Percentiles rank a stretch among this genome's conserved stretches.
These are phyloP conservation scores for Neogale vison DNA, from an alignment of 2,113 vertebrate genomes.

Conservation along the genomic window DNA sequence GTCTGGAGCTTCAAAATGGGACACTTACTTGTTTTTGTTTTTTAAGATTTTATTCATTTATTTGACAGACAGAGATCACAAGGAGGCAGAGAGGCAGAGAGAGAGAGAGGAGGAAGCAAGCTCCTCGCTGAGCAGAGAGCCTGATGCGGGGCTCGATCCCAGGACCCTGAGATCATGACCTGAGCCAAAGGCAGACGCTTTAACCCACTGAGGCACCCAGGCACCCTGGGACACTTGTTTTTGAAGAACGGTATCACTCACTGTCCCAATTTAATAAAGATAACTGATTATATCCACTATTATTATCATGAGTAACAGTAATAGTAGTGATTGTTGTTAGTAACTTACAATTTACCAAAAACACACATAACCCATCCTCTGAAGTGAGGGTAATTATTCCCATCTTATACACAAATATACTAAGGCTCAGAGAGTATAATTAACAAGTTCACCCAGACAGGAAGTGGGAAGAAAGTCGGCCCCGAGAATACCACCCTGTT, in stretches of 20 bases:
- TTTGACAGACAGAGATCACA: no score
- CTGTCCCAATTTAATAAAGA: conserved; percentile 3
- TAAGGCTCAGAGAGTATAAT: not conserved
- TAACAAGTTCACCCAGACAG: not conserved
- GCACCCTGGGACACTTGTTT: not conserved
- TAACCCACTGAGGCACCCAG: no score
- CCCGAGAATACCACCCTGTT: not conserved
- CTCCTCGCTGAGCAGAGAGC: no score
- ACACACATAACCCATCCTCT: not conserved
- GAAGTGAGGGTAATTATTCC: not conserved
- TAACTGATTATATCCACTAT: not conserved
- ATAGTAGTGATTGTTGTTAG: not conserved
- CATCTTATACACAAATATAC: conserved; percentile 1
- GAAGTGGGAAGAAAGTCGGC: not conserved
- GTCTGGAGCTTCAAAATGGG: not conserved
- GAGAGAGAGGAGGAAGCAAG: no score
- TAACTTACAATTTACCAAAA: not conserved
- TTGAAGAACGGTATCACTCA: not conserved
- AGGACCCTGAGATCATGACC: no score
- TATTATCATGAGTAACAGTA: not conserved
- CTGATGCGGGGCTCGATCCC: no score
- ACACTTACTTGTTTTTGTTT: no score
- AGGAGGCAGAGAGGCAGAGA: no score
- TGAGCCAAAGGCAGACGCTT: no score
- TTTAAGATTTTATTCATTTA: no score